Evolutionary conservation across 1,140 invertebrate species (phyloP).

Genomic region (Lethocerus indicus): DNA sequence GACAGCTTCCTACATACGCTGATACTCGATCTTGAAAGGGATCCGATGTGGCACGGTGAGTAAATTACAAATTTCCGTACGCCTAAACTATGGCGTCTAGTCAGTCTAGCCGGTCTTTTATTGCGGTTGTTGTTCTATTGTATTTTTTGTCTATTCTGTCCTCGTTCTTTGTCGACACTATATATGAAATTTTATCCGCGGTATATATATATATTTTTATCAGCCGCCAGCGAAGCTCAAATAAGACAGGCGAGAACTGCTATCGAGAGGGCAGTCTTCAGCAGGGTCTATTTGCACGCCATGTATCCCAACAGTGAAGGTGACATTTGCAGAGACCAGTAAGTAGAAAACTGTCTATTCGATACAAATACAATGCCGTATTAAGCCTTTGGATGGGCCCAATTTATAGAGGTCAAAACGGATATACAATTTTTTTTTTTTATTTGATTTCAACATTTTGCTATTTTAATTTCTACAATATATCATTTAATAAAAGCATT

Average conservation of each 20-base stretch:
- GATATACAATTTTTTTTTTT: too few relatives aligned
- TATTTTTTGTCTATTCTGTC: neutral
- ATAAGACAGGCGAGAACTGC: conserved; percentile 49
- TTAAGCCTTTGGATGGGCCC: neutral
- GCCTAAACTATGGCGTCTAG: too few relatives aligned
- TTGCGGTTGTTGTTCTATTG: neutral
- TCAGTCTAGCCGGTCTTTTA: too few relatives aligned
- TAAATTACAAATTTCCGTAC: too few relatives aligned
- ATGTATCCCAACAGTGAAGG: conserved; percentile 95
- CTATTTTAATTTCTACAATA: too few relatives aligned
- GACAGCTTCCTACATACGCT: conserved; percentile 42
- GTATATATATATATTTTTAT: conserved; percentile 16
- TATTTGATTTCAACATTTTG: too few relatives aligned
- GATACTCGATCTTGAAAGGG: conserved; percentile 41
- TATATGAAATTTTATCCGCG: neutral
- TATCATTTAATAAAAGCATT: neutral
- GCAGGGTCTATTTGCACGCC: conserved; percentile 77
- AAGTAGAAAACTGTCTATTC: conserved; percentile 23
- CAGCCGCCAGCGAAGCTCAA: conserved; percentile 46
- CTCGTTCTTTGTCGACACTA: neutral
- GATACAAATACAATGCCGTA: neutral
- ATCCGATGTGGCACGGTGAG: conserved; percentile 52
- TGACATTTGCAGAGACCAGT: conserved; percentile 82
- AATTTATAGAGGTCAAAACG: neutral
- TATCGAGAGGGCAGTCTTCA: conserved; percentile 68